Percentiles rank a stretch among this genome's conserved stretches.
Evolutionary conservation across 1,140 invertebrate genomes (phyloP).

Genomic region (Paralvinella palmiformis): DNA sequence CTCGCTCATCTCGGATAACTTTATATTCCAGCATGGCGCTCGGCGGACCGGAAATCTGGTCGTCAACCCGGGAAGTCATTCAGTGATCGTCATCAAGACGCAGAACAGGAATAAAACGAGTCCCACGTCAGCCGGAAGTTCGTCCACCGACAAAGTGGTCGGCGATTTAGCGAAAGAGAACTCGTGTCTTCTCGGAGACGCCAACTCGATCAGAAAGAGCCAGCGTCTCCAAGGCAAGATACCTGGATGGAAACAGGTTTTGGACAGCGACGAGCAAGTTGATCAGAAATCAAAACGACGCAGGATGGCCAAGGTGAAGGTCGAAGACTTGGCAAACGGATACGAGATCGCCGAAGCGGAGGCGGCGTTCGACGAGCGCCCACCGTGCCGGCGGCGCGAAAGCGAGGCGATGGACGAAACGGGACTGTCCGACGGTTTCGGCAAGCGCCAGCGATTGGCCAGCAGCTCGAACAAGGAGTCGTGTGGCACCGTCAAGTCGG

Average conservation of each 20-base stretch:
- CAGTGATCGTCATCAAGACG: not conserved
- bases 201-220: not conserved
- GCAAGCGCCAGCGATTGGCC: not conserved
- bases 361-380: too few relatives aligned
- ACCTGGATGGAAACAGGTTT: not conserved
- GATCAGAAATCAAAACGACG: not conserved
- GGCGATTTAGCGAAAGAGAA: not conserved
- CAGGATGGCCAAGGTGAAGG: not conserved
- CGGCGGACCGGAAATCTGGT: not conserved
- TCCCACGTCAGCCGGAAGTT: not conserved
- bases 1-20: too few relatives aligned
- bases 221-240: slow-evolving; percentile 6
- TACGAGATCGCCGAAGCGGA: not conserved
- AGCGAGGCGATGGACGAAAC: not conserved
- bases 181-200: not conserved
- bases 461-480: not conserved
- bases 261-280: not conserved
- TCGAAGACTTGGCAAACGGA: not conserved
- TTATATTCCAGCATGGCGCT: not conserved
- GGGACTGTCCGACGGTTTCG: not conserved
- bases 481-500: not conserved
- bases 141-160: not conserved
- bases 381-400: too few relatives aligned
- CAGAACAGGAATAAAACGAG: not conserved
- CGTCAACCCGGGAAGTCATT: not conserved